phyloP scores from a whole-genome alignment of 2,888 invertebrate species.

The Coenonympha arcania region DNA sequence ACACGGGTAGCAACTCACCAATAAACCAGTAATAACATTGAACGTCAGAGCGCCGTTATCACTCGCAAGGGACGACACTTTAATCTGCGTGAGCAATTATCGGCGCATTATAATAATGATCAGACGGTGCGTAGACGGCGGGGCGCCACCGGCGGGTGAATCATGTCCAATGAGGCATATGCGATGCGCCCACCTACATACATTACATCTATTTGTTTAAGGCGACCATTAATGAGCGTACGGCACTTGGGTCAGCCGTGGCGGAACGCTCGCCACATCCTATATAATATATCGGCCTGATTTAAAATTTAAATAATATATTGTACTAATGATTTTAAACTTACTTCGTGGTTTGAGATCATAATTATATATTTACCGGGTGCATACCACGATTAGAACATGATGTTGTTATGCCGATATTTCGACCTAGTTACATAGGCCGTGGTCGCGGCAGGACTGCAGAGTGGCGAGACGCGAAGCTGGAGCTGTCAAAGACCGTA shows the following conservation, averaged over 20 bases:
- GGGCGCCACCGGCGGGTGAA: constrained; percentile 72
- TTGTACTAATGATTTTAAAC: too few species aligned
- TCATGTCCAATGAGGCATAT: constrained; percentile 66
- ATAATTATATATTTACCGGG: too few species aligned
- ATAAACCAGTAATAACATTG: too few species aligned
- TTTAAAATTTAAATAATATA: not conserved
- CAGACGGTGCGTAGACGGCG: constrained; percentile 65
- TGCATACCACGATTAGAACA: too few species aligned
- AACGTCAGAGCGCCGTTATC: constrained; percentile 17
- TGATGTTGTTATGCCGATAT: too few species aligned
- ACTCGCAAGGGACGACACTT: constrained; percentile 43
- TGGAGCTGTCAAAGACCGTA: too few species aligned
- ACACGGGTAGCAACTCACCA: too few species aligned
- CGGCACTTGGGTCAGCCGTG: constrained; percentile 46
- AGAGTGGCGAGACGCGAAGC: too few species aligned
- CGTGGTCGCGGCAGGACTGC: too few species aligned
- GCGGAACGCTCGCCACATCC: constrained; percentile 29
- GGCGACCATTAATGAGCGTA: constrained; percentile 62
- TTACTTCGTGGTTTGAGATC: too few species aligned
- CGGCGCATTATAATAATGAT: constrained; percentile 60
- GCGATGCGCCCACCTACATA: constrained; percentile 62
- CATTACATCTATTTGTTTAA: constrained; percentile 60
- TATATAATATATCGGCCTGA: not conserved
- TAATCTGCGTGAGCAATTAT: constrained; percentile 65
- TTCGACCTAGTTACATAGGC: too few species aligned